Base-by-base conservation (phyloP, 2,797 vertebrate genomes). In the Eleutherodactylus coqui region DNA sequence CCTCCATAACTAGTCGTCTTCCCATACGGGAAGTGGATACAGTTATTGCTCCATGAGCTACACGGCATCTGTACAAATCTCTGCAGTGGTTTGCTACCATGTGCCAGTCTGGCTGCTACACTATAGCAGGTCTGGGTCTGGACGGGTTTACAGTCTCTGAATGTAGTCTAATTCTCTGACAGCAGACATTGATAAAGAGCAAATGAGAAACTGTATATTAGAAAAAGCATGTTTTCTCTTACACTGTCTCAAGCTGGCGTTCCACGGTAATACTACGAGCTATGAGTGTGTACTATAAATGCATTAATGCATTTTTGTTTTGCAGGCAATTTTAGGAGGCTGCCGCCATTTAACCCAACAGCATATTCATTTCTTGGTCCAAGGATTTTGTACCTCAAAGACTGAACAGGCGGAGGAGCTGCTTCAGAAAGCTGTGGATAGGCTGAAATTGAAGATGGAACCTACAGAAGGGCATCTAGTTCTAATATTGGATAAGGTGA, bases 401-500 rank as follows among this genome's bases (percentile, higher is more conserved):
- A 91, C 93, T 2, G 79, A 58, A 0, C 88, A 85, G 47, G 95
- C 95, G 73, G 91, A 92, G 77, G 90, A 89, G 29, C 92, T 95
- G 60, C 89, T 99, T 17, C 93, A 92, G 62, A 83, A 91, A 14
- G 92, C 94, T 0, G 69, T 92, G 84, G 92, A 90, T 79, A 90
- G 83, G 72, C 83, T 94, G 43, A 88, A 85, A 29, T 85, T 88
- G 34, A 78, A 89, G 38, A 67, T 87, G 0, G 16, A 2, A 2
- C 90, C 93, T 45, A 87, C 89, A 0, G 38, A 41, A 0, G 91
- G 94, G 27, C 96, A 97, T 47, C 91, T 97, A 0, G 91, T 99
- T 73, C 94, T 98, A 36, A 92, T 98, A 41, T 91, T 98, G 55
- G 97, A 98, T 90, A 98, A 96, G 94, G 97, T 97, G 83, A 79